Evolutionary conservation across 2,113 vertebrate species (phyloP), one percentile per base, ranked within the genome.

Genomic region (Chionis minor): DNA sequence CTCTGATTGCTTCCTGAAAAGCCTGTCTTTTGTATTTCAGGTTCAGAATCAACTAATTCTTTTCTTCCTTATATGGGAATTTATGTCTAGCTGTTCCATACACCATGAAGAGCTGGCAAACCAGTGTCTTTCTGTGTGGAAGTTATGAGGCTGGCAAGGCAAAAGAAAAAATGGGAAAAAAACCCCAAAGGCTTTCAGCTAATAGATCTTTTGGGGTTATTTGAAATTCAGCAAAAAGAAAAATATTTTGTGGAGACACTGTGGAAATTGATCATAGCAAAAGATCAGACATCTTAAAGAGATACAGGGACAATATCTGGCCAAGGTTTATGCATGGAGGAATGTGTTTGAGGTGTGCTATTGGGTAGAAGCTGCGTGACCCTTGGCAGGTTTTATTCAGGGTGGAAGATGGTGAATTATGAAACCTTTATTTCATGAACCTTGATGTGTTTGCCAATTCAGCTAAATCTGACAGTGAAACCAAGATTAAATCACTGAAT

Each of bases 291-390:
- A 27, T 44, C 10, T 54, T 71, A 20, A 32, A 47, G 6, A 67
- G 23, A 75, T 24, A 6, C 9, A 55, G 45, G 70, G 13, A 30
- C 4, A 56, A 63, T 83, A 67, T 7, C 1, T 71, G 35, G 3
- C 20, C n/a, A 35, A 44, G 13, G 42, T 7, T 59, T 72, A 10
- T 1, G 0, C 13, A 14, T 3, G 40, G 26, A 63, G 5, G 12
- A 63, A 10, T 49, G 8, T 58, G 9, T 61, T 45, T 70, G 49
- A 61, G 33, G 44, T 74, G 11, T 20, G 3, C 3, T n/a, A 72
- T 84, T 51, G 6, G 6, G 8, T 78, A 4, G 24, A 61, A 65
- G 11, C 10, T 47, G 28, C 13, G 28, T 23, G 28, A 81, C 8
- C 56, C 6, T 32, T 51, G 16, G 16, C 17, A 52, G 8, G 3